Percentiles rank a stretch among this genome's conserved stretches.
These are phyloP conservation scores for Fulmarus glacialis DNA, from an alignment of 2,113 vertebrate genomes.

Conservation along the genomic window DNA sequence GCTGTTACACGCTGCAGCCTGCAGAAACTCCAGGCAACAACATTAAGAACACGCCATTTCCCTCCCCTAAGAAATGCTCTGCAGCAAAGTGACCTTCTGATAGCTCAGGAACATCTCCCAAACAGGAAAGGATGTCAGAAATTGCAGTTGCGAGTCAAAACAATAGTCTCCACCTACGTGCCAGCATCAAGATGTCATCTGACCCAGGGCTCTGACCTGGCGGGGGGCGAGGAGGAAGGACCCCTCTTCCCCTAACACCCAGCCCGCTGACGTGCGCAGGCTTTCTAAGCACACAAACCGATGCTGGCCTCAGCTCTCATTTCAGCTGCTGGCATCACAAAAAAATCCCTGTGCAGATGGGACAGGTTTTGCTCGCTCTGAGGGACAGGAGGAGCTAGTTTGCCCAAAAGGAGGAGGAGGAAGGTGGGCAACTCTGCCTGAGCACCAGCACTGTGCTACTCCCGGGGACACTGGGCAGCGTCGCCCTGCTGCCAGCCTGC, in stretches of 20 bases:
- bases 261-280: background rate
- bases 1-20: background rate
- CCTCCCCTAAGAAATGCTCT: background rate
- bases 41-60: background rate
- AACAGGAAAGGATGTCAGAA: background rate
- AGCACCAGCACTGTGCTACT: background rate
- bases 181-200: background rate
- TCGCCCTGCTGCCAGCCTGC: background rate
- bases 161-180: background rate
- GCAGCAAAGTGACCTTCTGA: conserved; percentile 4
- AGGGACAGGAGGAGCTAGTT: background rate
- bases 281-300: background rate
- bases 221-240: background rate
- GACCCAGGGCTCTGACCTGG: background rate
- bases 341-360: background rate
- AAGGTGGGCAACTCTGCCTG: background rate
- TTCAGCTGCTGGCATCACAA: background rate
- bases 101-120: background rate
- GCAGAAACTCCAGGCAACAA: background rate
- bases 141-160: background rate
- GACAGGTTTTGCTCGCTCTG: fast-evolving
- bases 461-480: fast-evolving
- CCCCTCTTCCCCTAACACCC: background rate
- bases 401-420: background rate
- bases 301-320: background rate